Evolutionary conservation across 2,888 invertebrate genomes (phyloP), one percentile per base, ranked within the genome.

Genomic region (Andrena flavipes): DNA sequence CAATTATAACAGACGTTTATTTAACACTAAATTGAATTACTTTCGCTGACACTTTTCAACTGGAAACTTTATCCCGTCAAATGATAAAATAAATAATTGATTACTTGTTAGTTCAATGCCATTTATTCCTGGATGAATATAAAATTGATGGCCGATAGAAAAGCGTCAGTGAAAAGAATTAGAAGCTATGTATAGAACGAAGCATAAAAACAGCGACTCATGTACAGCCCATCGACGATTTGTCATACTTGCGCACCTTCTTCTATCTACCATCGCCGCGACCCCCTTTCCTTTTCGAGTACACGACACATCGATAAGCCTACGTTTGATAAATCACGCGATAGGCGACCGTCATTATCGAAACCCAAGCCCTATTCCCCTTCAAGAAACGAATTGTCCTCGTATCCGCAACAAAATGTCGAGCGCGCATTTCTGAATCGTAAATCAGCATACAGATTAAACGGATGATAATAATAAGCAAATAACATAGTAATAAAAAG

Each of bases 291-390:
- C 54, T 69, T 72, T n/a, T 10, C 42, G 76, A 72, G 62, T 42
- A 48, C 74, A 67, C 79, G 81, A 86, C 86, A 85, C 80, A 88
- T 86, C 89, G 89, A 90, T 90, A 90, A 88, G 87, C 87, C 79
- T 79, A 88, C 88, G 87, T 91, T 91, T 92, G 92, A 93, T 92
- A 92, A 92, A 93, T 93, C 91, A 90, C 90, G 85, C 88, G 91
- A 92, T 92, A 91, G 91, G 87, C 88, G 87, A 86, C 80, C 74
- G 87, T 90, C 91, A 92, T 92, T 92, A 92, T 90, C 89, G 87
- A 62, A 63, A 59, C 48, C 69, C 16, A 20, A 35, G 51, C 62
- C 35, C 68, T 49, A 26, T 69, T 70, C 35, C 26, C 54, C 35
- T 51, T 26, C 35, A 8, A 65, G 33, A 69, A 74, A 56, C 73